Conservation (phyloP, 2,113 vertebrate species). For the Syngnathoides biaculeatus region DNA sequence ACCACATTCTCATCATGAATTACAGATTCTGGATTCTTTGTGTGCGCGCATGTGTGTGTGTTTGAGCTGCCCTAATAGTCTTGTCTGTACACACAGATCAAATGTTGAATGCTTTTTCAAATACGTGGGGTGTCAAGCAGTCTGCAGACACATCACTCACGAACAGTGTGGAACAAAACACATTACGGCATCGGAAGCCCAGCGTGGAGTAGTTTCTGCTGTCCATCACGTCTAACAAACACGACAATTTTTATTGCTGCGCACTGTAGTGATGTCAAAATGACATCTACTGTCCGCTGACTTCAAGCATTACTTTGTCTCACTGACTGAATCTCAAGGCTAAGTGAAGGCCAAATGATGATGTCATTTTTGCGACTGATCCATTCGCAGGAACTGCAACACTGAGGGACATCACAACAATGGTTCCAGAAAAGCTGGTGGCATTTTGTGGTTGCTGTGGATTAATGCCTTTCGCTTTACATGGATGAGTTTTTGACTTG, state of each 20-base stretch:
- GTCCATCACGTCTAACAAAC: conserved; percentile 53
- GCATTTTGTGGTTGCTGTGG: no score
- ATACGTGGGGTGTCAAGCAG: conserved; percentile 17
- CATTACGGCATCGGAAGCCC: conserved; percentile 37
- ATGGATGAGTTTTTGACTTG: no score
- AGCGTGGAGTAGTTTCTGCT: conserved; percentile 43
- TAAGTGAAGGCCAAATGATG: conserved; percentile 25
- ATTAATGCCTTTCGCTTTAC: no score
- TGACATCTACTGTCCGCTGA: conserved; percentile 35
- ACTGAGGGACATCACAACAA: no score
- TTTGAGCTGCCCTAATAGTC: neutral
- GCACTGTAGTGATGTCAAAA: conserved; percentile 24
- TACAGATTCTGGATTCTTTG: neutral
- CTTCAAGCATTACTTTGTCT: conserved; percentile 53
- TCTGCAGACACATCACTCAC: conserved; percentile 32
- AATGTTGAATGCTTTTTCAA: conserved; percentile 27
- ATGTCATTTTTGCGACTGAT: no score
- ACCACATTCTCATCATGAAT: neutral
- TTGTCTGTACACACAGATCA: neutral
- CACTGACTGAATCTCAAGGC: conserved; percentile 25
- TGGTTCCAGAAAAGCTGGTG: no score
- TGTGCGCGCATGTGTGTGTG: neutral
- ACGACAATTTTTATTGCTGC: conserved; percentile 48
- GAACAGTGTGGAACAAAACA: conserved; percentile 31
- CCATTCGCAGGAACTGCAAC: no score